phyloP scores from a whole-genome alignment of 2,113 vertebrate species.

The Tricholaema leucomelas region DNA sequence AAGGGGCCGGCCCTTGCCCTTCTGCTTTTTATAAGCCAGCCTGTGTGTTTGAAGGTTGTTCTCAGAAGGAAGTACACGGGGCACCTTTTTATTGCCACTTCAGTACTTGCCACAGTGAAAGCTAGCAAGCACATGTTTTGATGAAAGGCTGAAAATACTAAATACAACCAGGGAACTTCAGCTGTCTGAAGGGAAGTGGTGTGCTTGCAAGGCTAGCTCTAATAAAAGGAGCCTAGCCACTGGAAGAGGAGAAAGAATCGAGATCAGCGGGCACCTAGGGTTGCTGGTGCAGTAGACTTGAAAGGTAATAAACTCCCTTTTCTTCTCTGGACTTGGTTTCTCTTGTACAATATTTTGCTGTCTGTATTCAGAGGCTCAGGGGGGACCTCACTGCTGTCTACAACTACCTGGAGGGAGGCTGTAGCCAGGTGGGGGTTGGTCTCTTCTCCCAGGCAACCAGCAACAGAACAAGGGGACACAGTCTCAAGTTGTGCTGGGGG shows the following conservation, averaged over 20 bases:
- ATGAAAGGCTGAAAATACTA: background rate
- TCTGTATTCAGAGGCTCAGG: too few relatives aligned
- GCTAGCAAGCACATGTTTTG: background rate
- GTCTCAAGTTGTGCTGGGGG: too few relatives aligned
- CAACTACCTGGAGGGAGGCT: too few relatives aligned
- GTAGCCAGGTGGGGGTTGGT: too few relatives aligned
- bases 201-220: background rate
- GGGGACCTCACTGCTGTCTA: too few relatives aligned
- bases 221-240: background rate
- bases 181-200: background rate
- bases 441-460: too few relatives aligned
- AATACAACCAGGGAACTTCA: background rate
- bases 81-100: background rate
- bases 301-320: background rate
- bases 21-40: background rate
- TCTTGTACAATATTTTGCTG: background rate
- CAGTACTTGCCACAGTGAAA: background rate
- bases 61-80: background rate
- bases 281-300: background rate
- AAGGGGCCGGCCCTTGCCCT: background rate
- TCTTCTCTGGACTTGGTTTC: background rate
- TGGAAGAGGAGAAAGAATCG: background rate
- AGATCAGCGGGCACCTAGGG: background rate
- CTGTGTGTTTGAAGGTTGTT: background rate
- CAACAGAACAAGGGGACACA: too few relatives aligned